Base-by-base conservation (phyloP, 2,888 invertebrate genomes). In the Cremastinae sp. region DNA sequence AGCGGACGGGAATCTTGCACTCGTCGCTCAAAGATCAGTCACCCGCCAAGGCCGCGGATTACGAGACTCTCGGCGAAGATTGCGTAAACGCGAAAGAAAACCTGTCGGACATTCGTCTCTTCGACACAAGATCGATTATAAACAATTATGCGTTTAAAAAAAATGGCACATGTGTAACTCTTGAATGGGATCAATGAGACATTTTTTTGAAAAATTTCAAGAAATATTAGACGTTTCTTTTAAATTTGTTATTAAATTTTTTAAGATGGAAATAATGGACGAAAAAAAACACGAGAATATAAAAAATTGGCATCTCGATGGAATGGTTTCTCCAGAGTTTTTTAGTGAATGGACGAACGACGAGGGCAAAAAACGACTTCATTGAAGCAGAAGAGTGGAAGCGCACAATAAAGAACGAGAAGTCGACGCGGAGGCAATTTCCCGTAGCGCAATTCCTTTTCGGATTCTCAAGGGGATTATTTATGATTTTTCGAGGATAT, bases 21-120 rank as follows among this genome's bases (percentile, higher is more conserved):
- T 69, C 49, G 54, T 68, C 72, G 54, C 64, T 76, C 65, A 71
- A 75, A 71, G 76, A 82, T 81, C 78, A 74, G 71, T 79, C 77
- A 75, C 72, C 75, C 75, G 14, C 75, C 79, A 81, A 82, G 81
- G 81, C 75, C 80, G 28, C 28, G 68, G 61, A 53, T 68, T 71
- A 41, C 47, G 43, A 18, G 56, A 66, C 28, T 56, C n/a, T n/a
- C 62, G 20, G 36, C 28, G 34, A 49, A 43, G 47, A 71, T 78
- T 72, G 64, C 65, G 62, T 36, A 75, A 71, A 62, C 28, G 34
- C 38, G 16, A 51, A 45, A 47, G 28, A 28, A 54, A 53, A 70
- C 74, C 18, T 65, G 38, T 74, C 47, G 56, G 18, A 8, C 9
- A 59, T 12, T 56, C 59, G 61, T 68, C 68, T 62, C 34, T 18